Conservation (phyloP, 1,140 invertebrate species). For the Drosophila lacertosa region DNA sequence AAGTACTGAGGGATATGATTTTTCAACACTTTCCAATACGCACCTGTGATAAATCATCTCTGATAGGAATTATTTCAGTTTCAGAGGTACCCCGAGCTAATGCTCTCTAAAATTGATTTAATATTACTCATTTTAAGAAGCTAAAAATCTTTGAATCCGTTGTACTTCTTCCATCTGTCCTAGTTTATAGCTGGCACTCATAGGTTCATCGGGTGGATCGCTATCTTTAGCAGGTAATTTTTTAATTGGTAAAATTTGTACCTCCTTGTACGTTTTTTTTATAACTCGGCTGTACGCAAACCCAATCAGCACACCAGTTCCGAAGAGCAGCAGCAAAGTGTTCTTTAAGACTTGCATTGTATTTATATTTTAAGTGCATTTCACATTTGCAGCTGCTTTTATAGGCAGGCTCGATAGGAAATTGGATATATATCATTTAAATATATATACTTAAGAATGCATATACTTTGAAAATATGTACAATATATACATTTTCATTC, state of each 20-base stretch:
- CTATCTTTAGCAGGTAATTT: not conserved
- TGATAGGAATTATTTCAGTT: not conserved
- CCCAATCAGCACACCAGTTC: not conserved
- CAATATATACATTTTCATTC: too few species aligned
- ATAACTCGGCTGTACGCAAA: not conserved
- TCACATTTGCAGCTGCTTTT: conserved; percentile 1
- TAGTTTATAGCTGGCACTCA: not conserved
- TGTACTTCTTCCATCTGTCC: too few species aligned
- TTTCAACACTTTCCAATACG: not conserved
- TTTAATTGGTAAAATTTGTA: not conserved
- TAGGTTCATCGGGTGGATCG: not conserved
- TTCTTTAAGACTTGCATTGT: not conserved
- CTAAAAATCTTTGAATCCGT: too few species aligned
- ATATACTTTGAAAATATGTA: too few species aligned
- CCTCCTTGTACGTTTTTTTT: not conserved
- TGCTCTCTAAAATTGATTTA: not conserved
- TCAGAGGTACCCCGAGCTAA: not conserved
- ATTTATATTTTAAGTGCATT: not conserved
- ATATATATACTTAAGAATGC: too few species aligned
- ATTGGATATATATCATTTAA: not conserved
- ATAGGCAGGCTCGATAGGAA: not conserved
- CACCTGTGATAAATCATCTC: not conserved
- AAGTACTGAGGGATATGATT: not conserved
- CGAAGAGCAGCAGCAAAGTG: not conserved
- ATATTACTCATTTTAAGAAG: too few species aligned